Base-by-base conservation (phyloP, 2,797 vertebrate genomes). In the Fistularia commersonii region DNA sequence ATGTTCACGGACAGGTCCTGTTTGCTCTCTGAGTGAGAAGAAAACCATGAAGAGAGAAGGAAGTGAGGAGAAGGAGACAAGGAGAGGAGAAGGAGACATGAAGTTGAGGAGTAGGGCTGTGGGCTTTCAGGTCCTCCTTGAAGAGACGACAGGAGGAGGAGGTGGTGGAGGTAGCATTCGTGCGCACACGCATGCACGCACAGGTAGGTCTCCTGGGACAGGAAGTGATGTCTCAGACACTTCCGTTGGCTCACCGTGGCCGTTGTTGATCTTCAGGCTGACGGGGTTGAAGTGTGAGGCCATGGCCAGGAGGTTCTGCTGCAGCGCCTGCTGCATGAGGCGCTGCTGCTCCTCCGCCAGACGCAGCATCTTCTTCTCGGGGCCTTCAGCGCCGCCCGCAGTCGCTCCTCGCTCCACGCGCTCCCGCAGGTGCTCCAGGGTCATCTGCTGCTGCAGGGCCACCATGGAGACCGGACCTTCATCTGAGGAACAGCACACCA, bases 251-350 rank as follows among this genome's bases (percentile, higher is more conserved):
- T 67, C 54, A 92, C 91, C 87, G 0, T 84, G 86, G 10, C 75
- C 68, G 1, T 71, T 87, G 81, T 82, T 86, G 11, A 84, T 71
- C 36, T 86, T 89, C 58, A 85, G 62, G 64, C 66, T 87, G 64
- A 80, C 41, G 6, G 90, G 90, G 92, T 92, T 95, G 49, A 90
- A 86, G 51, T 90, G 91, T 11, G 91, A 91, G 0, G 97, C 94
- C 90, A 97, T 83, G 74, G 88, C 93, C 69, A 98, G 76, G 1
- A 98, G 86, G 89, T 94, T 97, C 54, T 96, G 95, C 65, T 98
- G 96, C 37, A 98, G 86, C 3, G 95, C 93, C 82, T 98, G 97
- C 75, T 98, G 96, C 66, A 97, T 90, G 6, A 98, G 86, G 47
- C 96, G 91, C 79, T 98, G 96, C 71, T 98, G 94, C 69, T 98